phyloP scores from a whole-genome alignment of 2,797 vertebrate genomes.

The Buceros bicornis region DNA sequence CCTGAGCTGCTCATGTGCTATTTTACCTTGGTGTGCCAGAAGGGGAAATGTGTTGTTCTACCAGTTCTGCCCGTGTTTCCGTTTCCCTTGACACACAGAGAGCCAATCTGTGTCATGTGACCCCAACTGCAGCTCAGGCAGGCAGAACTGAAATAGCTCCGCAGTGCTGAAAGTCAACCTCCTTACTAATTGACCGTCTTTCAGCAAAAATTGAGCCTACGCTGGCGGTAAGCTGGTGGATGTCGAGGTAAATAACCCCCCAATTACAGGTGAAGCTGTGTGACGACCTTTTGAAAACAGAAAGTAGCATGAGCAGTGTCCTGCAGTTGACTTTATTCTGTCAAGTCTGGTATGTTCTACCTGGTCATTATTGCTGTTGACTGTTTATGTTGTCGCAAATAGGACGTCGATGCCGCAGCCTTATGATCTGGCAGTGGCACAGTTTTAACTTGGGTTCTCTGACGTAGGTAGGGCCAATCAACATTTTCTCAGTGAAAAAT shows the following conservation, averaged over 20 bases:
- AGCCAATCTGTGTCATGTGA: background rate
- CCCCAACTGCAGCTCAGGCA: background rate
- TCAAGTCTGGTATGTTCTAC: background rate
- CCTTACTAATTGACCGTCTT: background rate
- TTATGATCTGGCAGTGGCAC: background rate
- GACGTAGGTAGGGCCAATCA: background rate
- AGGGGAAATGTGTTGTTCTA: background rate
- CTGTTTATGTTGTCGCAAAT: background rate
- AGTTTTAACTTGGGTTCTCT: background rate
- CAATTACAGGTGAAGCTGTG: background rate
- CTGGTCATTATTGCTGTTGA: background rate
- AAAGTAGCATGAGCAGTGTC: background rate
- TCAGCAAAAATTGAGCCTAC: background rate
- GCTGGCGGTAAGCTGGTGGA: background rate
- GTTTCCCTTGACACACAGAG: background rate
- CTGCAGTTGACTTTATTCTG: background rate
- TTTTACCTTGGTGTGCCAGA: background rate
- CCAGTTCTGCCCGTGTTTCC: background rate
- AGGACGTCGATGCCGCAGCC: background rate
- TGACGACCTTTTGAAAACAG: background rate
- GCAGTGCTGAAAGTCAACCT: background rate
- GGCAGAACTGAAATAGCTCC: background rate
- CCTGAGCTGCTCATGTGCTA: background rate
- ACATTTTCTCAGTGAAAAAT: background rate
- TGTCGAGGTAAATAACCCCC: background rate